Conservation (phyloP, 2,888 invertebrate genomes). For the Trissolcus brochymenae region DNA sequence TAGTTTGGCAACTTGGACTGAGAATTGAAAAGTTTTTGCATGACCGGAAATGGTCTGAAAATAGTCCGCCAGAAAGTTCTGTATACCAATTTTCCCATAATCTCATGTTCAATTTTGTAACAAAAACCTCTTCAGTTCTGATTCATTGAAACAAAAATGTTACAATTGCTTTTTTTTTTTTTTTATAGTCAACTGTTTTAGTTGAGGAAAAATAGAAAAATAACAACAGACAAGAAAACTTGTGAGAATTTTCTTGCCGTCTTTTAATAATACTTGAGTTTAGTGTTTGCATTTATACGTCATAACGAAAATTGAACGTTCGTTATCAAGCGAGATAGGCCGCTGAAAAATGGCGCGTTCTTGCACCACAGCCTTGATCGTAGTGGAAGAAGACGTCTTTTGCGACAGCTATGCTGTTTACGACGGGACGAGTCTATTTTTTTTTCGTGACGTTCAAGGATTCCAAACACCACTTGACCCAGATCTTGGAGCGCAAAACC, state of each 20-base stretch:
- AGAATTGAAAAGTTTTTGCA: constrained; percentile 16
- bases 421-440: constrained; percentile 27
- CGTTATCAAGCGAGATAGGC: constrained; percentile 39
- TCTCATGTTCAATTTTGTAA: too few species aligned
- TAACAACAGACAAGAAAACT: too few species aligned
- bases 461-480: constrained; percentile 74
- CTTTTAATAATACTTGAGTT: constrained; percentile 5
- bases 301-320: constrained; percentile 21
- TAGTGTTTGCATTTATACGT: constrained; percentile 32
- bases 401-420: constrained; percentile 41
- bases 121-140: background rate
- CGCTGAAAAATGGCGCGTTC: constrained; percentile 38
- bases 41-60: constrained; percentile 32
- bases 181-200: background rate
- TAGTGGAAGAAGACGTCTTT: constrained; percentile 34
- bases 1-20: constrained; percentile 3
- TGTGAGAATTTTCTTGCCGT: background rate
- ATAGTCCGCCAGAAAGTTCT: constrained; percentile 1
- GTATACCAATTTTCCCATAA: background rate
- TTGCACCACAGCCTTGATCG: constrained; percentile 32
- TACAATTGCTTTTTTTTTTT: too few species aligned
- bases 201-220: background rate
- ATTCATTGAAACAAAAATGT: too few species aligned
- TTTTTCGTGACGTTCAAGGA: constrained; percentile 67
- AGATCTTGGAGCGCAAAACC: constrained; percentile 68